A percentile compares a stretch with the other conserved stretches of the same genome.
These are phyloP conservation scores for Ectemnius cavifrons DNA, from an alignment of 2,888 invertebrate species.

Conservation along the genomic window DNA sequence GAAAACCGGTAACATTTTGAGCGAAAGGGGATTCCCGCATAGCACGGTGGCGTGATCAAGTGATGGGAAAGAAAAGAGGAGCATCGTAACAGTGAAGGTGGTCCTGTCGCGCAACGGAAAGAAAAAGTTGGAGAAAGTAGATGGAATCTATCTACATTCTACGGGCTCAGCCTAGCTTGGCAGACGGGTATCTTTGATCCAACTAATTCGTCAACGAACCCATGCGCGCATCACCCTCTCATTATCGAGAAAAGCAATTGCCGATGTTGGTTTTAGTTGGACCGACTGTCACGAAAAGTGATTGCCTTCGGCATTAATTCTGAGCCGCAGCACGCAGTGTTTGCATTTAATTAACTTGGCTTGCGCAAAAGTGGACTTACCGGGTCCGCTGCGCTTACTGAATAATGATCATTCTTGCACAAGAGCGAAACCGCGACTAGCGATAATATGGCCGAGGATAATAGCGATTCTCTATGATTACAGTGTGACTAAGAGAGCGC, in stretches of 20 bases:
- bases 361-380: conserved; percentile 30
- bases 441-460: conserved; percentile 18
- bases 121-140: conserved; percentile 8
- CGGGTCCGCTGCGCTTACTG: conserved; percentile 6
- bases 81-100: background rate
- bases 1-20: background rate
- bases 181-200: conserved; percentile 14
- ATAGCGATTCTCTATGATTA: conserved; percentile 5
- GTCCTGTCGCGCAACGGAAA: conserved; percentile 5
- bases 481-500: background rate
- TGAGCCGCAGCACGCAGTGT: conserved; percentile 23
- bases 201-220: conserved; percentile 34
- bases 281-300: conserved; percentile 3
- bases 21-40: background rate
- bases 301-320: conserved; percentile 30
- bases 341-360: conserved; percentile 42
- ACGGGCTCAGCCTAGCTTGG: conserved; percentile 8
- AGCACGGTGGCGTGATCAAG: background rate
- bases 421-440: conserved; percentile 18
- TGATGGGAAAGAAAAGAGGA: conserved; percentile 1
- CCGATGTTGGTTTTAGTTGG: conserved; percentile 14
- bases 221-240: conserved; percentile 28
- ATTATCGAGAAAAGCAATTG: conserved; percentile 31
- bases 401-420: conserved; percentile 11
- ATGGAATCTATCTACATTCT: conserved; percentile 7